Evolutionary conservation across 2,888 invertebrate genomes (phyloP).

Genomic region (Osedax fenrisi): DNA sequence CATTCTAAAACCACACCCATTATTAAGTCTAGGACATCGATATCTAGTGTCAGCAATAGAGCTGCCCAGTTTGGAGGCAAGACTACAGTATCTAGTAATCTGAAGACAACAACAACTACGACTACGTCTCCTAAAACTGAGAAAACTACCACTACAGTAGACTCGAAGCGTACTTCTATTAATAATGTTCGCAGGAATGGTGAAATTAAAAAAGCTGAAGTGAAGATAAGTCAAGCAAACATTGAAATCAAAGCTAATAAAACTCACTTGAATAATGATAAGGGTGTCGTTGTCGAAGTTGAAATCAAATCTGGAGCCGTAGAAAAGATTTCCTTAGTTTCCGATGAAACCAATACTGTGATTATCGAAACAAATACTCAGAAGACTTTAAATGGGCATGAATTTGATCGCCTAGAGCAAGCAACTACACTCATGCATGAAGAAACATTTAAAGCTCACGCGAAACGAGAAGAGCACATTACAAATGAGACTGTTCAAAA

Average conservation of each 20-base stretch:
- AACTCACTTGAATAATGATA: background rate
- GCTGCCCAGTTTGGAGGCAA: background rate
- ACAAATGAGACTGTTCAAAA: background rate
- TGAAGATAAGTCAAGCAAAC: background rate
- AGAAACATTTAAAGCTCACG: too few species aligned
- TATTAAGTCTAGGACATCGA: background rate
- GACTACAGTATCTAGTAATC: background rate
- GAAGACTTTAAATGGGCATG: background rate
- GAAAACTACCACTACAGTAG: background rate
- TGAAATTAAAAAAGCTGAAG: background rate
- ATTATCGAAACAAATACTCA: background rate
- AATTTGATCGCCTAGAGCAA: background rate
- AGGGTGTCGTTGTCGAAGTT: background rate
- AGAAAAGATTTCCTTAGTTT: background rate
- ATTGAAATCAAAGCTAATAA: background rate
- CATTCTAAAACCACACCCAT: background rate
- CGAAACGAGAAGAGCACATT: too few species aligned
- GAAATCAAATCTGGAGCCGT: background rate
- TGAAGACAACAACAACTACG: background rate
- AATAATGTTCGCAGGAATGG: too few species aligned
- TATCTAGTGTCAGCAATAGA: background rate
- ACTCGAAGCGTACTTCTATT: background rate
- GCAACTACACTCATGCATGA: background rate
- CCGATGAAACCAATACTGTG: background rate
- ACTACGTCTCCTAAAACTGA: background rate